phyloP scores from a whole-genome alignment of 2,888 invertebrate species.

The Gandaritis pyraliata region DNA sequence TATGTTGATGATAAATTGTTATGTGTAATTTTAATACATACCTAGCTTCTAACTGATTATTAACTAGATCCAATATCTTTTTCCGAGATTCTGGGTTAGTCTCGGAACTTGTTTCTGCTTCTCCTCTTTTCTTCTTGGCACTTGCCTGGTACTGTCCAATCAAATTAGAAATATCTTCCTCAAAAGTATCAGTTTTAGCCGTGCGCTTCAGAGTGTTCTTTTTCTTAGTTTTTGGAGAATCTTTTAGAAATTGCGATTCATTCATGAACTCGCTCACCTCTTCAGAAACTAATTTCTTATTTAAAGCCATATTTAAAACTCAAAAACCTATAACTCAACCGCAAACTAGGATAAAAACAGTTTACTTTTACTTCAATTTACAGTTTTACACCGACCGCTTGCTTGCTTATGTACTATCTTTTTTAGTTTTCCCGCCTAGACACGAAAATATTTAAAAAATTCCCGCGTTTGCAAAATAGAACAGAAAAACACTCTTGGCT shows the following conservation, averaged over 20 bases:
- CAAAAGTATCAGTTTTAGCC: conserved; percentile 47
- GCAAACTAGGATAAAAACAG: neutral
- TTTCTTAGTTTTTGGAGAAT: conserved; percentile 59
- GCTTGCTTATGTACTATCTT: too few species aligned
- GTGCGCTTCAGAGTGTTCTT: conserved; percentile 60
- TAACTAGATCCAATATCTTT: conserved; percentile 65
- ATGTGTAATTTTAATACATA: conserved; percentile 38
- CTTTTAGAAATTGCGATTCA: conserved; percentile 60
- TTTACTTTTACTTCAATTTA: too few species aligned
- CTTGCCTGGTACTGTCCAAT: conserved; percentile 55
- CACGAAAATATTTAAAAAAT: too few species aligned
- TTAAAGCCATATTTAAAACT: too few species aligned
- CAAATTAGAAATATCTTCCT: conserved; percentile 55
- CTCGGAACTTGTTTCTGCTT: conserved; percentile 52
- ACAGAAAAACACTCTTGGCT: too few species aligned
- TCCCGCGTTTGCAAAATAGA: too few species aligned
- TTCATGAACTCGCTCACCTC: conserved; percentile 61
- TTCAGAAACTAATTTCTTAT: conserved; percentile 58
- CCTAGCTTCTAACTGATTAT: conserved; percentile 65
- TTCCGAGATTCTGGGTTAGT: conserved; percentile 61
- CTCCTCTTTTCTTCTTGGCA: conserved; percentile 61
- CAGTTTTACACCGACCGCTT: too few species aligned
- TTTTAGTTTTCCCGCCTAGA: too few species aligned
- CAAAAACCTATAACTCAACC: neutral
- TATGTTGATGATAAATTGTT: neutral